Percentiles rank a stretch among this genome's conserved stretches.
phyloP scores from a whole-genome alignment of 2,888 invertebrate species.

The Himalopsyche japonica region DNA sequence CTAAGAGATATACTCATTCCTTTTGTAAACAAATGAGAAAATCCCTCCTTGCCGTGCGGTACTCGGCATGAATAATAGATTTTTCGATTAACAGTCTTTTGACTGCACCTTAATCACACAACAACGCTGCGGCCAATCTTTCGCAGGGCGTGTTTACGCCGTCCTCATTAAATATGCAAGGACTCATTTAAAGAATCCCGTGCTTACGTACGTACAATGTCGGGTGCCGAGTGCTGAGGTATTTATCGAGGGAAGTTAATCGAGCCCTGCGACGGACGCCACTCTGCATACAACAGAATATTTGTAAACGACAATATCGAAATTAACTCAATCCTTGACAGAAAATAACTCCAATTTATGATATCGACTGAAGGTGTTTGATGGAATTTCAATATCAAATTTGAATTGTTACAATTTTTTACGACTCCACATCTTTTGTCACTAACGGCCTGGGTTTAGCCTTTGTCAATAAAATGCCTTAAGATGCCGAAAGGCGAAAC shows the following conservation, averaged over 20 bases:
- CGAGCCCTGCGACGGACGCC: no score
- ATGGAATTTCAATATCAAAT: no score
- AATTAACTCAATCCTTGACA: no score
- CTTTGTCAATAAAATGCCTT: no score
- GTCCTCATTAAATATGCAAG: not conserved
- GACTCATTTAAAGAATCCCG: not conserved
- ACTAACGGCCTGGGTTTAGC: no score
- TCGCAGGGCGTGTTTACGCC: not conserved
- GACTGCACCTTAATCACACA: slow-evolving; percentile 14
- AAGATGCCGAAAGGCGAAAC: no score
- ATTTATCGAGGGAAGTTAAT: not conserved
- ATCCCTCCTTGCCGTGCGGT: not conserved
- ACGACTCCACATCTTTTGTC: no score
- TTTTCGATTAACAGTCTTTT: slow-evolving; percentile 40
- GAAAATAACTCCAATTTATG: no score
- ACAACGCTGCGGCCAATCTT: not conserved
- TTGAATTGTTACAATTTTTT: no score
- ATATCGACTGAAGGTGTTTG: no score
- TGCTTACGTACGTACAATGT: not conserved
- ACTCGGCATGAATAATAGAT: slow-evolving; percentile 37
- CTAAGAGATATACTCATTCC: not conserved
- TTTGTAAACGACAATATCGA: no score
- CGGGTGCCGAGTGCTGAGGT: not conserved
- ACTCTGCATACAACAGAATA: no score
- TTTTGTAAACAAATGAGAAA: slow-evolving; percentile 21